phyloP scores from a whole-genome alignment of 2,797 vertebrate genomes.

The Etheostoma nigrum region DNA sequence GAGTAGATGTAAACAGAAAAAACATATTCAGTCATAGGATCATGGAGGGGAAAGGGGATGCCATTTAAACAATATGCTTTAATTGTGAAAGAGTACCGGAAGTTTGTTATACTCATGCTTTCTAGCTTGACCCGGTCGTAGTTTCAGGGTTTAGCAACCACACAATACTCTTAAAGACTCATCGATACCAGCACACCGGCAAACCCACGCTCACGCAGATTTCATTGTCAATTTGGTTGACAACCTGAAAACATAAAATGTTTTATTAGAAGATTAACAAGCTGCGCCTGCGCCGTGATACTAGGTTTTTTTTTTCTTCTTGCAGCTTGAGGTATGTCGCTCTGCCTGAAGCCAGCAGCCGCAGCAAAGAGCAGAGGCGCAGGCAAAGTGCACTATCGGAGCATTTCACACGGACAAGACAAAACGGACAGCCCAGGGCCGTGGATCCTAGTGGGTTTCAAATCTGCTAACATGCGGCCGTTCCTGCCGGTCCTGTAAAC shows the following conservation, averaged over 20 bases:
- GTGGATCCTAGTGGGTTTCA: not conserved
- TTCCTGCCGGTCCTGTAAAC: not conserved
- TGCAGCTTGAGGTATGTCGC: conserved; percentile 66
- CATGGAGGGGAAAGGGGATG: no score
- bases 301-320: not conserved
- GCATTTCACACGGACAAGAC: not conserved
- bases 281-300: conserved; percentile 71
- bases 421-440: not conserved
- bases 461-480: not conserved
- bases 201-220: accelerated
- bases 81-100: conserved; percentile 41
- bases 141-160: not conserved
- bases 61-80: not conserved
- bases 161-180: no score
- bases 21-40: no score
- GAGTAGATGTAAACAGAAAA: no score
- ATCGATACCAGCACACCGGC: accelerated
- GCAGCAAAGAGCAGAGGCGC: conserved; percentile 50
- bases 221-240: not conserved
- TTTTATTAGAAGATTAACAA: not conserved
- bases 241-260: not conserved
- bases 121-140: not conserved
- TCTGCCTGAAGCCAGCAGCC: conserved; percentile 61
- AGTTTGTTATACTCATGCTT: accelerated
- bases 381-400: conserved; percentile 40